Evolutionary conservation across 2,113 vertebrate species (phyloP), one percentile per base, ranked within the genome.

Genomic region (Recurvirostra avosetta): DNA sequence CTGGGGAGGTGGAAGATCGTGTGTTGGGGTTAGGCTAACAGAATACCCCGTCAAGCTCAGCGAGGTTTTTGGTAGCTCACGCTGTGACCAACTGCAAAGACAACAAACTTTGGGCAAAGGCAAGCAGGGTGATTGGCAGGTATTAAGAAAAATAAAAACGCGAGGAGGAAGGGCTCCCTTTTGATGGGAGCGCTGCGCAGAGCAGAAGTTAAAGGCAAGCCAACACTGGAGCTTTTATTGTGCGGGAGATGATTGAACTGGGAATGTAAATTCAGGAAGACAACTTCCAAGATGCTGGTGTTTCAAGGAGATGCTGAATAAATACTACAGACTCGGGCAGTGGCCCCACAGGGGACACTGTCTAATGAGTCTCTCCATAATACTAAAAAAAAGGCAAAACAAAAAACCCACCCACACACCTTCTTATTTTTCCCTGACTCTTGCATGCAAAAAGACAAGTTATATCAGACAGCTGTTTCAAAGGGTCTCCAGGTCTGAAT

Each of bases 71-170:
- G 96, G 97, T 97, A 96, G 95, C 96, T 97, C 97, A 96, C 0
- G 92, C 97, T 96, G 97, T 58, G 97, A 96, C 97, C 95, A 80
- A 88, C 93, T 96, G 95, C 91, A 98, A 98, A 97, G 96, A 97
- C 97, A 98, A 97, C 97, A 98, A 98, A 97, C 97, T 96, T 50
- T 87, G 92, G 92, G 96, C 79, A 89, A 88, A 94, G 89, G 90
- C 92, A 94, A 94, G 95, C 0, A 0, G 86, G 59, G 68, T 96
- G 97, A 97, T 95, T 97, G 97, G 96, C 95, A 96, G 92, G 32
- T 56, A 86, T 92, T 71, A 96, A 96, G 80, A 32, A 95, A 97
- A 97, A 96, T 92, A 97, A 82, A 93, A 95, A 70, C 9, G 11
- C 29, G 27, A 79, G 45, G 56, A 93, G 86, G 94, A 85, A 92